Evolutionary conservation across 2,797 vertebrate genomes (phyloP).

Genomic region (Lagodon rhomboides): DNA sequence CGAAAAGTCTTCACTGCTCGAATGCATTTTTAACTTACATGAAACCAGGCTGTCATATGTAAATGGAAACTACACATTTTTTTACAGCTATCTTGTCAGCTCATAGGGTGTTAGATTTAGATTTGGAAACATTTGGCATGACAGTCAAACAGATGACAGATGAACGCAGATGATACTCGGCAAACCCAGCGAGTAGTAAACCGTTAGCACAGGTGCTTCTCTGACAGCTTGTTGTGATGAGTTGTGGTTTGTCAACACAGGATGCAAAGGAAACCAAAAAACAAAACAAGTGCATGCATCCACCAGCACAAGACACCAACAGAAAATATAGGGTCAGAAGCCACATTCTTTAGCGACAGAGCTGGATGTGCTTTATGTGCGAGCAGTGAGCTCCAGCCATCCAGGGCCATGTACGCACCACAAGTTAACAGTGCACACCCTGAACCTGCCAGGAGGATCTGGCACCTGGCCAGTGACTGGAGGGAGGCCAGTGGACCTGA

Average conservation of each 20-base stretch:
- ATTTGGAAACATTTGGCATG: not conserved
- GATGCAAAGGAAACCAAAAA: slow-evolving; percentile 60
- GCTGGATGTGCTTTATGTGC: slow-evolving; percentile 10
- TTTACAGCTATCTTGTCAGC: not conserved
- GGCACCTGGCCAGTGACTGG: not conserved
- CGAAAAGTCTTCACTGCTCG: not conserved
- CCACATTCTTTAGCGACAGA: slow-evolving; percentile 55
- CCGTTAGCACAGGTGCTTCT: slow-evolving; percentile 61
- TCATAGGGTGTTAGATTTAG: not conserved
- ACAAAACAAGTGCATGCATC: slow-evolving; percentile 53
- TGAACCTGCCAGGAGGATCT: not conserved
- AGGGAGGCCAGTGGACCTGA: not conserved
- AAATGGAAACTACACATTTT: not conserved
- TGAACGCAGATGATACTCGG: not conserved
- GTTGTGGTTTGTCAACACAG: slow-evolving; percentile 61
- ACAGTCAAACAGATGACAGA: slow-evolving; percentile 5
- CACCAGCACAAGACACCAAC: slow-evolving; percentile 32
- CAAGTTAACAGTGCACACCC: not conserved
- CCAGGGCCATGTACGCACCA: not conserved
- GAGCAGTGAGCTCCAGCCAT: not conserved
- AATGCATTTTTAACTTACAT: slow-evolving; percentile 1
- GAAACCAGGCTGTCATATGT: not conserved
- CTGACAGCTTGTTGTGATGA: slow-evolving; percentile 38
- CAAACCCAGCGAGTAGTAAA: slow-evolving; percentile 21
- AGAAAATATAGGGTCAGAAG: slow-evolving; percentile 40